phyloP scores from a whole-genome alignment of 1,140 invertebrate genomes.

The Aphelenchoides fujianensis region DNA sequence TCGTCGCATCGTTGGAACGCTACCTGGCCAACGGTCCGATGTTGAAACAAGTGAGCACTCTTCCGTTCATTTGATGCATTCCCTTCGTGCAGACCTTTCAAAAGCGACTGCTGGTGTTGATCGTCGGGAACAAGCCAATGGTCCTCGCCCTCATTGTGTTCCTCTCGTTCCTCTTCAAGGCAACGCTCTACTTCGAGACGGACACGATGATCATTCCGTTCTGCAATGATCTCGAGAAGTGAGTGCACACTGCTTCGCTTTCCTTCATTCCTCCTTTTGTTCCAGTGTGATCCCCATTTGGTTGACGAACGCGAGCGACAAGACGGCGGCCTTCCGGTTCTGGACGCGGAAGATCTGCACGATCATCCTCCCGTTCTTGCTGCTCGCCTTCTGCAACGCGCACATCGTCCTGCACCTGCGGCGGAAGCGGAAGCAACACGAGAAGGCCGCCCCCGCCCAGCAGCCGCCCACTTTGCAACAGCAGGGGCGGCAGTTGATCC shows the following conservation, averaged over 20 bases:
- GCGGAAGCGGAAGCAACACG: constrained; percentile 4
- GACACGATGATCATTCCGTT: constrained; percentile 8
- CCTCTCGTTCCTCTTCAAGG: constrained; percentile 45
- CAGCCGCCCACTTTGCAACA: not conserved
- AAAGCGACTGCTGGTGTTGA: constrained; percentile 46
- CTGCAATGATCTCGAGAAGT: constrained; percentile 31
- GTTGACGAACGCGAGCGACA: constrained; percentile 33
- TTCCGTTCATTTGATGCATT: constrained; percentile 12
- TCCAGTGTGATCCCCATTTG: constrained; percentile 46
- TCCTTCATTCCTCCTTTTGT: not conserved
- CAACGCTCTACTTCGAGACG: constrained; percentile 48
- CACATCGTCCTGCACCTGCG: constrained; percentile 48
- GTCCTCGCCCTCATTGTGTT: constrained; percentile 33
- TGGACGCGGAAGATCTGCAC: constrained; percentile 56
- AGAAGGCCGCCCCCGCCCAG: not conserved
- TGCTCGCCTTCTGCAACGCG: constrained; percentile 52
- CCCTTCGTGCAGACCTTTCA: constrained; percentile 26
- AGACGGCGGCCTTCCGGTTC: constrained; percentile 32
- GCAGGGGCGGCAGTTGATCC: constrained; percentile 1
- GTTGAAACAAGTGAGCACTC: constrained; percentile 26
- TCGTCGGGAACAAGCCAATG: constrained; percentile 37
- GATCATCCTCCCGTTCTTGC: constrained; percentile 48
- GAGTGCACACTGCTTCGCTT: not conserved
- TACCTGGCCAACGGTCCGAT: constrained; percentile 54
- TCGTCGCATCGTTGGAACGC: constrained; percentile 47